Percentiles rank a stretch among this genome's conserved stretches.
Evolutionary conservation across 30 jellyfish, hydroid and myxozoan species (phyloP).

Genomic region (Cassiopea xamachana): DNA sequence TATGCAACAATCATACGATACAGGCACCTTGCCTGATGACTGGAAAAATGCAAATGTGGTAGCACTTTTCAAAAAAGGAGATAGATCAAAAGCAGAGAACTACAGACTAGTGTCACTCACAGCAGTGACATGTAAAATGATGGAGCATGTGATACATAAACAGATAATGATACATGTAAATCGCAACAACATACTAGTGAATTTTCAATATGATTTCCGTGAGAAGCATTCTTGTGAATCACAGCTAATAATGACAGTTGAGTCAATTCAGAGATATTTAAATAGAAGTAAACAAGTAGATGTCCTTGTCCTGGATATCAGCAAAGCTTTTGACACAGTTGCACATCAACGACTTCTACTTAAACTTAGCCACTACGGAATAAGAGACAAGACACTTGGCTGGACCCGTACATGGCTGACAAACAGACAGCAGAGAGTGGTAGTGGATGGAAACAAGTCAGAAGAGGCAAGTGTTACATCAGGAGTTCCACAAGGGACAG

Average conservation of each 20-base stretch:
- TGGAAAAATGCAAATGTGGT: constrained; percentile 49
- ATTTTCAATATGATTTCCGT: constrained; percentile 5
- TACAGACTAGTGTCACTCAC: constrained; percentile 48
- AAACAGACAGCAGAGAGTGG: constrained; percentile 31
- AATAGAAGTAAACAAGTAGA: constrained; percentile 25
- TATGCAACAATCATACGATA: constrained; percentile 23
- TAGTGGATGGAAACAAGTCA: too few species aligned
- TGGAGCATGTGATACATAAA: constrained; percentile 32
- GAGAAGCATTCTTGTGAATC: constrained; percentile 37
- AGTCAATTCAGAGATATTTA: constrained; percentile 19
- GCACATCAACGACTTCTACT: constrained; percentile 35
- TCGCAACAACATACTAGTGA: constrained; percentile 18
- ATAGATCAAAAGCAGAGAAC: constrained; percentile 27
- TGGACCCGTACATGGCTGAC: constrained; percentile 35
- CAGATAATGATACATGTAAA: constrained; percentile 31
- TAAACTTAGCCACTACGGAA: constrained; percentile 30
- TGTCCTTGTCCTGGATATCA: constrained; percentile 39
- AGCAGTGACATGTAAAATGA: constrained; percentile 31
- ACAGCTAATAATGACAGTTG: constrained; percentile 24
- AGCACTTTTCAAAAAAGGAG: constrained; percentile 50
- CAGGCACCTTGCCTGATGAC: constrained; percentile 43
- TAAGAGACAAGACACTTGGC: constrained; percentile 24
- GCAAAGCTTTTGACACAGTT: constrained; percentile 45
- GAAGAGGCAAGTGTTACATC: too few species aligned
- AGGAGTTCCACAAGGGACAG: too few species aligned